Evolutionary conservation across 2,797 vertebrate species (phyloP), one percentile per base, ranked within the genome.

Genomic region (Cyclura pinguis): DNA sequence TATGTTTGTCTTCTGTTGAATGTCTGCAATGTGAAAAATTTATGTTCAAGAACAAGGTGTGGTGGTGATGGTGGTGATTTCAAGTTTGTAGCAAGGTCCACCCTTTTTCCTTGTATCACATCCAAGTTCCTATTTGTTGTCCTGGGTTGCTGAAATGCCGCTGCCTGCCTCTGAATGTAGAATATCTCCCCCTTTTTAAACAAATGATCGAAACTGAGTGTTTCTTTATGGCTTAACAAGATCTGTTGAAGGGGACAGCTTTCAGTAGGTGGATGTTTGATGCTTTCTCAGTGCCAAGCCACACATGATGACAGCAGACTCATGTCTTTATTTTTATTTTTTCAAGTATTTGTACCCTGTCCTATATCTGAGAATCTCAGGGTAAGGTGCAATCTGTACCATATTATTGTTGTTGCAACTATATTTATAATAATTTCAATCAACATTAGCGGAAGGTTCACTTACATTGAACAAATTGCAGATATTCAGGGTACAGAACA

Each of bases 1-100:
- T 87, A 92, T 93, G 88, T 84, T 94, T 84, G 84, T 94, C 94
- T 85, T 38, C 50, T 85, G 55, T 86, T 93, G 93, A 94, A 92
- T 93, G 90, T 90, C 91, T 7, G 86, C 90, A 87, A 94, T 90
- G 94, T 89, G 92, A 94, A 93, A 80, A 88, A 95, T 93, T 52
- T 20, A 4, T 22, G 2, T 38, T 88, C 69, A 73, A 88, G 90
- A 88, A 84, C 88, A 92, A 93, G 93, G 92, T 94, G 90, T 78
- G 91, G 89, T 94, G 76, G 91, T 80, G 93, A 87, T 78, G 91
- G 90, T 94, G 84, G 90, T 94, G 84, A 91, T 83, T 87, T 47
- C 67, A 64, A 24, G 69, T 89, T 90, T 85, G 57, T 4, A 72
- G 35, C 85, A 77, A 81, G 84, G 24, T 88, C 62, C 59, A 80